These are phyloP conservation scores for Ptychobarbus kaznakovi DNA, from an alignment of 2,797 vertebrate genomes.

Conservation along the genomic window DNA sequence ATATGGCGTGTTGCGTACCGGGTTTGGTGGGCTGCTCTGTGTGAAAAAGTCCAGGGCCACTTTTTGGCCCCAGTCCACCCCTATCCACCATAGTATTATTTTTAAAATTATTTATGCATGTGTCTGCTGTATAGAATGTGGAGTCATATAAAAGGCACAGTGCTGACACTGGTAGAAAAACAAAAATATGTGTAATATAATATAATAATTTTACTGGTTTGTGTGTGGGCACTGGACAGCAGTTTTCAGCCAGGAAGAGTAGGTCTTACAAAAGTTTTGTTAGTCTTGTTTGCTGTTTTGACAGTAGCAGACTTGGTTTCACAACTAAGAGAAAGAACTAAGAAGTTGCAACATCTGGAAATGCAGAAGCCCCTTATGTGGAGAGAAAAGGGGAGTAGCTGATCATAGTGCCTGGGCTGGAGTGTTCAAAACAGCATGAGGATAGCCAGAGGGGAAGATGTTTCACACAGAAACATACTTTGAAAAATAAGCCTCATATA, in stretches of 20 bases:
- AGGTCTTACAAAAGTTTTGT: slow-evolving; percentile 3
- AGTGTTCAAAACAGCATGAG: slow-evolving; percentile 17
- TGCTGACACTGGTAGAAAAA: no score
- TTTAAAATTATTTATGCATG: no score
- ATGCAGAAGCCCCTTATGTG: not conserved
- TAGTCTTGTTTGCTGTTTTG: not conserved
- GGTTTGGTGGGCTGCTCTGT: no score
- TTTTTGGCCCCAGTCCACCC: no score
- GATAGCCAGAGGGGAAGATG: slow-evolving; percentile 21
- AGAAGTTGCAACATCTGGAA: slow-evolving; percentile 14
- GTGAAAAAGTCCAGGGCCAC: no score
- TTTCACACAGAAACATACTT: slow-evolving; percentile 19
- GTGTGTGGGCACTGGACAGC: not conserved
- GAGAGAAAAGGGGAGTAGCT: slow-evolving; percentile 8
- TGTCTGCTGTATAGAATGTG: no score
- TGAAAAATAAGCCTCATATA: slow-evolving; percentile 1
- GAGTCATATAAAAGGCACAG: no score
- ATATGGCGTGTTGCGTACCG: no score
- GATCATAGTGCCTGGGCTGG: not conserved
- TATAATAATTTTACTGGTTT: not conserved
- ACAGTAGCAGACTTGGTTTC: not conserved
- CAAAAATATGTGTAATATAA: no score
- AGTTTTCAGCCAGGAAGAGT: not conserved
- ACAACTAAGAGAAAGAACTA: not conserved
- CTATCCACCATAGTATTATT: no score